A percentile compares a stretch with the other conserved stretches of the same genome.
phyloP scores from a whole-genome alignment of 2,113 vertebrate species.

The Columba janthina region DNA sequence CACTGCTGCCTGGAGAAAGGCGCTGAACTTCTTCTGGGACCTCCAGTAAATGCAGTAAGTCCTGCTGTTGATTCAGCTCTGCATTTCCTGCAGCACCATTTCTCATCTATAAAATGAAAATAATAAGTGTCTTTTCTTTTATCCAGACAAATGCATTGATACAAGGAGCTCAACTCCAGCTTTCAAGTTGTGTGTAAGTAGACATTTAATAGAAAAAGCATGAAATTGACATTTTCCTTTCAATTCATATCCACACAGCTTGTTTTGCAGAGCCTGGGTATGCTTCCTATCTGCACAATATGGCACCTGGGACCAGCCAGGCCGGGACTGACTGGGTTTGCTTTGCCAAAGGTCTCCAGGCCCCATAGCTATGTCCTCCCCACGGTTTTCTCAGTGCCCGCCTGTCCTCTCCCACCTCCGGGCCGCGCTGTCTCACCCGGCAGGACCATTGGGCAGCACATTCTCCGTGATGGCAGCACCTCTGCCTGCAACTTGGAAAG shows the following conservation, averaged over 20 bases:
- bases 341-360: background rate
- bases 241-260: background rate
- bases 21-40: background rate
- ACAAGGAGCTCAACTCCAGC: background rate
- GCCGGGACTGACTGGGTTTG: background rate
- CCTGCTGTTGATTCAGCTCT: background rate
- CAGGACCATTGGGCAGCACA: accelerated
- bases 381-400: accelerated
- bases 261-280: background rate
- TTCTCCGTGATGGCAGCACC: background rate
- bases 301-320: background rate
- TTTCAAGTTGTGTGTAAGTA: background rate
- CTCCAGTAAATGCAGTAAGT: background rate
- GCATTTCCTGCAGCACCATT: background rate
- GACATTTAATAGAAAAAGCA: background rate
- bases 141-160: background rate
- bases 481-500: background rate
- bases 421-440: background rate
- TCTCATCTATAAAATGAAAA: background rate
- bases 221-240: background rate
- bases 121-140: background rate
- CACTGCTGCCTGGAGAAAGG: background rate
- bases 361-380: background rate
- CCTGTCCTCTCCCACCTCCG: background rate
- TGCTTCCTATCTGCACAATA: background rate